A percentile compares a stretch with the other conserved stretches of the same genome.
These are phyloP conservation scores for Numenius arquata DNA, from an alignment of 2,113 vertebrate genomes.

Conservation along the genomic window DNA sequence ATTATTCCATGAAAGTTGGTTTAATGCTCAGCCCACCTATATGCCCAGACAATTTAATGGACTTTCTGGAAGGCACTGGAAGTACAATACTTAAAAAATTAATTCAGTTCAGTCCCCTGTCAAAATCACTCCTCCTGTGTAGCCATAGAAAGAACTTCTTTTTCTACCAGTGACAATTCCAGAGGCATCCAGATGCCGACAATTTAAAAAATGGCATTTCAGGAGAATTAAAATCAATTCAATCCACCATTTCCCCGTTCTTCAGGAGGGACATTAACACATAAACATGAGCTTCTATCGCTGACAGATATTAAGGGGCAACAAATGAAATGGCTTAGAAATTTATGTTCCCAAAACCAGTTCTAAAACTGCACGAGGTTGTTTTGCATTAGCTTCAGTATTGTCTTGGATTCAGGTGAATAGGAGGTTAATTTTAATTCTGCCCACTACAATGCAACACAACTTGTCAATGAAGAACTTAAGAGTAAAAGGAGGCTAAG, in stretches of 20 bases:
- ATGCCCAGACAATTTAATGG: neutral
- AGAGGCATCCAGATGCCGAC: neutral
- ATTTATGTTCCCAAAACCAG: neutral
- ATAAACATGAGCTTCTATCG: neutral
- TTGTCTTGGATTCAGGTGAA: neutral
- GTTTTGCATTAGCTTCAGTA: neutral
- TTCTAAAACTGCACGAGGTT: neutral
- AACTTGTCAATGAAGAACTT: neutral
- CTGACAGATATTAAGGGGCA: neutral
- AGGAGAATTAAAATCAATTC: neutral
- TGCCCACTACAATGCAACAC: neutral
- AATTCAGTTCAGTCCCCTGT: neutral
- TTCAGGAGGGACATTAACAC: neutral
- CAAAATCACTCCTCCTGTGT: neutral
- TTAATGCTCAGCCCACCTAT: neutral
- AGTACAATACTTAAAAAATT: neutral
- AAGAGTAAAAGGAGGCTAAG: neutral
- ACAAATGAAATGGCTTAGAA: neutral
- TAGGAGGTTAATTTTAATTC: neutral
- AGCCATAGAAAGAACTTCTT: neutral
- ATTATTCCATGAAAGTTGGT: neutral
- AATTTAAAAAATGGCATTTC: neutral
- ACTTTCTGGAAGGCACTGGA: neutral
- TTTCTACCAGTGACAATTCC: neutral
- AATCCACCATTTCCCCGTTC: neutral